Evolutionary conservation across 2,888 invertebrate genomes (phyloP).

Genomic region (Hetaerina titia): DNA sequence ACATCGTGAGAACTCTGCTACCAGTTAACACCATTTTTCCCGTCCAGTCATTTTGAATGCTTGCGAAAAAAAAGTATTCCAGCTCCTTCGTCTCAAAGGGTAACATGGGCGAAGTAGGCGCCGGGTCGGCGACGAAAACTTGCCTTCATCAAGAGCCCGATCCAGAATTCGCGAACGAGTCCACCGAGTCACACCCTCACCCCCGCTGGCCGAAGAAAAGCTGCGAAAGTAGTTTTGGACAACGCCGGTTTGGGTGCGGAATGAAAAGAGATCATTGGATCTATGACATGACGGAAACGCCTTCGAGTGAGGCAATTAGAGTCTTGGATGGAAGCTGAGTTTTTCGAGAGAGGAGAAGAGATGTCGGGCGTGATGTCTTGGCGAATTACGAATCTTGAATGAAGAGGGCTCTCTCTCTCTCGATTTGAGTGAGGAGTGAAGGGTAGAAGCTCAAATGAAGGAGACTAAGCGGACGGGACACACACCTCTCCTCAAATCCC

Average conservation of each 20-base stretch:
- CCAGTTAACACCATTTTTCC: neutral
- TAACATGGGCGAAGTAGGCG: neutral
- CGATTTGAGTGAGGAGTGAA: no score
- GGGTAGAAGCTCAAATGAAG: no score
- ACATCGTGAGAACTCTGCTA: neutral
- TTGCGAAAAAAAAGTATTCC: neutral
- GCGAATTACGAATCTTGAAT: no score
- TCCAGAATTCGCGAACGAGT: neutral
- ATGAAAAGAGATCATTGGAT: neutral
- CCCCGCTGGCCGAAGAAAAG: neutral
- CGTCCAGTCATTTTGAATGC: neutral
- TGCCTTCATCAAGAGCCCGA: neutral
- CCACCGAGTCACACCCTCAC: neutral
- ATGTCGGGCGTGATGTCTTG: no score
- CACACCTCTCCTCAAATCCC: no score
- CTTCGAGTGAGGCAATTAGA: neutral
- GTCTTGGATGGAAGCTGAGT: neutral
- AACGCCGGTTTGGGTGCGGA: neutral
- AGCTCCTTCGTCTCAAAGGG: neutral
- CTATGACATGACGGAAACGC: neutral
- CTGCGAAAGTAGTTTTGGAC: neutral
- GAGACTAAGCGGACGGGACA: no score
- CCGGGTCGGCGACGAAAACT: neutral
- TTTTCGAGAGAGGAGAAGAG: neutral
- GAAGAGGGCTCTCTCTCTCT: no score